Evolutionary conservation across 2,888 invertebrate species (phyloP), one percentile per base, ranked within the genome.

Genomic region (Drosophila paramelanica): DNA sequence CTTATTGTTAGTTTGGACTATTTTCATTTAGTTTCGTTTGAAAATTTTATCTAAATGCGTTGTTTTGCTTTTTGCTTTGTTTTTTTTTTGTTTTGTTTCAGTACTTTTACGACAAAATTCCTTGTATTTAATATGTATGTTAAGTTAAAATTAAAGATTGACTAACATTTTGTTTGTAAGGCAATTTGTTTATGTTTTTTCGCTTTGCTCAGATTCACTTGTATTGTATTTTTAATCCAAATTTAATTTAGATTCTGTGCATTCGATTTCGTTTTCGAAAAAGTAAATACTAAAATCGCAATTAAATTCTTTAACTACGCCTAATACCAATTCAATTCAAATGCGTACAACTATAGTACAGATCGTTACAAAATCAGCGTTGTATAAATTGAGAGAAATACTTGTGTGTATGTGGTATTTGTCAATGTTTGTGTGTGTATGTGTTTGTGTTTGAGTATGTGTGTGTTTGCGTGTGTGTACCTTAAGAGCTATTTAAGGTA

Each of bases 181-280:
- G 83, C 83, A 83, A 86, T 88, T 86, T 85, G 66, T 85, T 85
- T 72, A 50, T 70, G 61, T 23, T 33, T 69, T 74, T 64, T 70
- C 59, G 72, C 59, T 75, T 75, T 65, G 69, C 58, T 82, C 69
- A 76, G 77, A 76, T 79, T 74, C 62, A 67, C 65, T 66, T 53
- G 64, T 78, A 55, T 86, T 73, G 82, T 64, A 43, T 82, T 89
- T 85, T 85, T 70, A 72, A 89, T 85, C 85, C 89, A 85, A 85
- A 85, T 85, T 88, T 67, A 85, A 85, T 85, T 85, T 85, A 85
- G 85, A 85, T 85, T 77, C 77, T 86, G 86, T 88, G 74, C 76
- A 58, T 70, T 89, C 52, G 39, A 51, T 73, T 67, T 67, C 41
- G 62, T 73, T 84, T 81, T 13, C 36, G 36, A 36, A 36, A 33